phyloP scores from a whole-genome alignment of 2,888 invertebrate genomes.

The Polydrusus tereticollis region DNA sequence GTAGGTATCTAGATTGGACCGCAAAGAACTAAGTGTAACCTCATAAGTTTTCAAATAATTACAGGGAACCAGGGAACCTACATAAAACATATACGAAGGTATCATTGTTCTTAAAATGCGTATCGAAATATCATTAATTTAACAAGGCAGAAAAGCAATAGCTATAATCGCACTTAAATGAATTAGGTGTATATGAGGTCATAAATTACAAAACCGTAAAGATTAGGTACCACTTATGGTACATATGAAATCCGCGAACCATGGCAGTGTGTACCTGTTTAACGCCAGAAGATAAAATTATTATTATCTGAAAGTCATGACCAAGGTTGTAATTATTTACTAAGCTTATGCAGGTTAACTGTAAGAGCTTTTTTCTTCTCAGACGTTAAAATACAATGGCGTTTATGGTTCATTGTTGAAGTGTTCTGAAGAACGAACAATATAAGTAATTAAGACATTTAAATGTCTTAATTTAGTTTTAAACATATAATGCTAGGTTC shows the following conservation, averaged over 20 bases:
- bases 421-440: not conserved
- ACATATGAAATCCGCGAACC: conserved; percentile 21
- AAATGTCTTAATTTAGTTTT: not conserved
- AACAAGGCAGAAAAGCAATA: not conserved
- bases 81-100: not conserved
- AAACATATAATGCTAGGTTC: not conserved
- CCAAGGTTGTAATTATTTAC: conserved; percentile 25
- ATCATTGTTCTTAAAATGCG: conserved; percentile 3
- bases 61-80: no score
- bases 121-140: conserved; percentile 16
- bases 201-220: conserved; percentile 27
- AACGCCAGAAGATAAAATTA: conserved; percentile 33
- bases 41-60: not conserved
- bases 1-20: no score
- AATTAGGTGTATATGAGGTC: conserved; percentile 23
- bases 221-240: conserved; percentile 25
- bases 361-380: not conserved
- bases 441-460: not conserved
- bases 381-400: conserved; percentile 1
- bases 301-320: conserved; percentile 34
- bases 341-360: conserved; percentile 6
- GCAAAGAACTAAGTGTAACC: no score
- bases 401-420: not conserved
- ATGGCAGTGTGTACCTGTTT: conserved; percentile 25
- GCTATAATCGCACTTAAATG: conserved; percentile 2